These are phyloP conservation scores for Paratilapia polleni DNA, from an alignment of 2,113 vertebrate genomes.

Conservation along the genomic window DNA sequence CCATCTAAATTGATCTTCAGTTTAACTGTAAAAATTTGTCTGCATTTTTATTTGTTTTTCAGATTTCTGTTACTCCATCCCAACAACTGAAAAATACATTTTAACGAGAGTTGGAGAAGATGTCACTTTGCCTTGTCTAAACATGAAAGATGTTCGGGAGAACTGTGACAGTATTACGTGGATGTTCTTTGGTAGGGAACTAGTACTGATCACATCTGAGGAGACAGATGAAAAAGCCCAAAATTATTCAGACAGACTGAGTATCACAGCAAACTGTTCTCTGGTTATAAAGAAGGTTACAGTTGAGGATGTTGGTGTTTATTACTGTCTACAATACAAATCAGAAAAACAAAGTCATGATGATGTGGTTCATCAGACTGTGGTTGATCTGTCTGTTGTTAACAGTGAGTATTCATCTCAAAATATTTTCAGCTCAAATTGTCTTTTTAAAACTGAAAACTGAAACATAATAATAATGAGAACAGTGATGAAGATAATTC, in stretches of 20 bases:
- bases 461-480: background rate
- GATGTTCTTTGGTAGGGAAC: fast-evolving
- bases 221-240: fast-evolving
- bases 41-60: background rate
- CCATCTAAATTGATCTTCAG: background rate
- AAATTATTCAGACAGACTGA: slow-evolving; percentile 21
- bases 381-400: background rate
- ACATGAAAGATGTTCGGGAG: background rate
- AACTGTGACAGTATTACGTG: background rate
- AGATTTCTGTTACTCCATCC: background rate
- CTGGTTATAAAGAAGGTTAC: slow-evolving; percentile 35
- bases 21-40: background rate
- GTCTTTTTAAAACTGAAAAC: background rate
- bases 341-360: too few relatives aligned
- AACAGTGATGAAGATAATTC: background rate
- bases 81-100: background rate
- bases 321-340: background rate
- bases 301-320: background rate
- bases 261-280: slow-evolving; percentile 12
- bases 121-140: background rate
- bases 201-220: fast-evolving
- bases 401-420: slow-evolving; percentile 5
- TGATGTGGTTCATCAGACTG: background rate
- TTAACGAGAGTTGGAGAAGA: background rate
- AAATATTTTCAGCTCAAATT: background rate